Percentiles rank a stretch among this genome's conserved stretches.
phyloP scores from a whole-genome alignment of 2,797 vertebrate genomes.

The Diglossa cyanea region DNA sequence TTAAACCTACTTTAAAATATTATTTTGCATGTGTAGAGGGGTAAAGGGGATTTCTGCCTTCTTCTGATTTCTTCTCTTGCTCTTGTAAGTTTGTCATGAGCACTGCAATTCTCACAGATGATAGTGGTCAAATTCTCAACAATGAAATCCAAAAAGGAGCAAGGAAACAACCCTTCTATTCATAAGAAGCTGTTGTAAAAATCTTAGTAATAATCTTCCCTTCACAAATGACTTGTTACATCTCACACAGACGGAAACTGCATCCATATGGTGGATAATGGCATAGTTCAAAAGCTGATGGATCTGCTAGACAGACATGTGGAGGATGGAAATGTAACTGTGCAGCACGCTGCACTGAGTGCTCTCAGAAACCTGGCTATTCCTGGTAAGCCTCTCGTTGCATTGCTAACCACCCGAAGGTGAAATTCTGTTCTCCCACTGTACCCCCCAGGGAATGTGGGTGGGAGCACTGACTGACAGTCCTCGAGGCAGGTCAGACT shows the following conservation, averaged over 20 bases:
- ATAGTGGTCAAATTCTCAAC: background rate
- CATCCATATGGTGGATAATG: slow-evolving; percentile 98
- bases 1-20: background rate
- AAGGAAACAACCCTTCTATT: background rate
- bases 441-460: background rate
- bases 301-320: slow-evolving; percentile 93
- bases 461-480: background rate
- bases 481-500: background rate
- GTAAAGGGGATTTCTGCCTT: background rate
- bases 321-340: slow-evolving; percentile 95
- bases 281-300: slow-evolving; percentile 93
- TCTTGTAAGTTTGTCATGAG: background rate
- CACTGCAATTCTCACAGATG: background rate
- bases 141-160: background rate
- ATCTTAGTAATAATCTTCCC: background rate
- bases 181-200: background rate
- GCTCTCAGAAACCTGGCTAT: slow-evolving; percentile 95
- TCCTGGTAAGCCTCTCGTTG: slow-evolving; percentile 82
- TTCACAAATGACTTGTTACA: slow-evolving; percentile 7
- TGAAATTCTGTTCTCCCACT: background rate
- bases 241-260: slow-evolving; percentile 89
- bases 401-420: background rate
- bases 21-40: background rate
- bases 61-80: background rate
- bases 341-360: slow-evolving; percentile 95